These are phyloP conservation scores for Beris chalybata DNA, from an alignment of 2,888 invertebrate species.

Conservation along the genomic window DNA sequence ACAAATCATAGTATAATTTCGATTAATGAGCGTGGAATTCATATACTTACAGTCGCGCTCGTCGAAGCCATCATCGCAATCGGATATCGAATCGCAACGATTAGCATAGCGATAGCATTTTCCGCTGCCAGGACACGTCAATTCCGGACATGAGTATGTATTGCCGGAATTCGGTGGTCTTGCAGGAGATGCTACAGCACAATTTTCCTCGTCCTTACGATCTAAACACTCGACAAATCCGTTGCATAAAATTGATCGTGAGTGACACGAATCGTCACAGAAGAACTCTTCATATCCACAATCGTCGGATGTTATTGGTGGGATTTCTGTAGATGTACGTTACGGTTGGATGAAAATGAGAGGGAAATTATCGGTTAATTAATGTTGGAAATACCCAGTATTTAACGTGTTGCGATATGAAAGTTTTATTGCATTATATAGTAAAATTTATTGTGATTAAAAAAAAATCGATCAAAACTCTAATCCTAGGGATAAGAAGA, in stretches of 20 bases:
- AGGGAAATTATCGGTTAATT: background rate
- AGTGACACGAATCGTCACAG: slow-evolving; percentile 65
- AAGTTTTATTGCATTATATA: too few relatives aligned
- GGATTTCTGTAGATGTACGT: slow-evolving; percentile 5
- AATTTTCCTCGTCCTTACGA: slow-evolving; percentile 62
- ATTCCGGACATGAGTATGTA: slow-evolving; percentile 54
- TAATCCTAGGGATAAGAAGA: too few relatives aligned
- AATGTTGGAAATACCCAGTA: too few relatives aligned
- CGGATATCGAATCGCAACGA: slow-evolving; percentile 60
- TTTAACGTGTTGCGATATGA: too few relatives aligned
- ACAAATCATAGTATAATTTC: background rate
- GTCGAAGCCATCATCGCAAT: slow-evolving; percentile 64
- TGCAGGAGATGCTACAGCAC: slow-evolving; percentile 38
- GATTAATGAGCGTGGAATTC: background rate
- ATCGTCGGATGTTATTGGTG: slow-evolving; percentile 44
- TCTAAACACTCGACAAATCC: slow-evolving; percentile 63
- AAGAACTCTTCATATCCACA: slow-evolving; percentile 57
- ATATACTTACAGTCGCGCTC: slow-evolving; percentile 60
- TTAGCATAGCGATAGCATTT: slow-evolving; percentile 54
- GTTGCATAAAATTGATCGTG: slow-evolving; percentile 65
- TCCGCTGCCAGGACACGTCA: slow-evolving; percentile 61
- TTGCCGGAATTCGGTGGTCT: slow-evolving; percentile 9
- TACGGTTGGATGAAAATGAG: background rate
- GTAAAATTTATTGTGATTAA: too few relatives aligned
- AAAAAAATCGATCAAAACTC: too few relatives aligned